These are phyloP conservation scores for Connochaetes taurinus DNA, from an alignment of 2,113 vertebrate genomes.

Conservation along the genomic window DNA sequence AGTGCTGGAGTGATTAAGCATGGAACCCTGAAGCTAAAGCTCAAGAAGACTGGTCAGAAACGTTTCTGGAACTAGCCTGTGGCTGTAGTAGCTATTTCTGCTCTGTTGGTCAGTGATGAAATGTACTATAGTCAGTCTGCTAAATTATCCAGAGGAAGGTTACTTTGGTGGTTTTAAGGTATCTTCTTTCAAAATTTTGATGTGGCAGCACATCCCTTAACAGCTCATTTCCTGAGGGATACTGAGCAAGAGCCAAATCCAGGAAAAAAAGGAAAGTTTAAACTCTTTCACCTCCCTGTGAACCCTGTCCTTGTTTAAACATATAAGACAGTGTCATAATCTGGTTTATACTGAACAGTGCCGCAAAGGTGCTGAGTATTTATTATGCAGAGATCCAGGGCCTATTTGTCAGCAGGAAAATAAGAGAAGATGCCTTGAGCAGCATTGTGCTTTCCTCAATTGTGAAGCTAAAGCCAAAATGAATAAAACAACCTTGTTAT, in stretches of 20 bases:
- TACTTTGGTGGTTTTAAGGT: slow-evolving; percentile 53
- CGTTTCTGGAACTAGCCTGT: not conserved
- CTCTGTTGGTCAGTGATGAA: not conserved
- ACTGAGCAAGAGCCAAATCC: slow-evolving; percentile 41
- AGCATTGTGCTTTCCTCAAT: not conserved
- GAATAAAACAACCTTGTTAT: not conserved
- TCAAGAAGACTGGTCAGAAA: not conserved
- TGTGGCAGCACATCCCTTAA: slow-evolving; percentile 69
- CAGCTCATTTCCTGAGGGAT: slow-evolving; percentile 75
- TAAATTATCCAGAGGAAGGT: not conserved
- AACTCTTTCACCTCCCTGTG: not conserved
- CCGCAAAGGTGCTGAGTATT: not conserved
- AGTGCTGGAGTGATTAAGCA: slow-evolving; percentile 1
- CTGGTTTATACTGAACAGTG: not conserved
- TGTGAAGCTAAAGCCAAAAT: not conserved
- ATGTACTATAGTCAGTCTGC: not conserved
- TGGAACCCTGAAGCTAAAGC: not conserved
- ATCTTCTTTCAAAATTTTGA: slow-evolving; percentile 64
- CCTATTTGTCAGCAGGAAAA: not conserved
- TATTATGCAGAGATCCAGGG: not conserved
- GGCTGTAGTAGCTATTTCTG: not conserved
- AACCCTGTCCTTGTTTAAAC: not conserved
- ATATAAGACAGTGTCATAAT: not conserved
- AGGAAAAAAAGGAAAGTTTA: not conserved
- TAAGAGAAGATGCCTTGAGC: not conserved